phyloP scores from a whole-genome alignment of 2,797 vertebrate genomes.

The Syngnathus acus region DNA sequence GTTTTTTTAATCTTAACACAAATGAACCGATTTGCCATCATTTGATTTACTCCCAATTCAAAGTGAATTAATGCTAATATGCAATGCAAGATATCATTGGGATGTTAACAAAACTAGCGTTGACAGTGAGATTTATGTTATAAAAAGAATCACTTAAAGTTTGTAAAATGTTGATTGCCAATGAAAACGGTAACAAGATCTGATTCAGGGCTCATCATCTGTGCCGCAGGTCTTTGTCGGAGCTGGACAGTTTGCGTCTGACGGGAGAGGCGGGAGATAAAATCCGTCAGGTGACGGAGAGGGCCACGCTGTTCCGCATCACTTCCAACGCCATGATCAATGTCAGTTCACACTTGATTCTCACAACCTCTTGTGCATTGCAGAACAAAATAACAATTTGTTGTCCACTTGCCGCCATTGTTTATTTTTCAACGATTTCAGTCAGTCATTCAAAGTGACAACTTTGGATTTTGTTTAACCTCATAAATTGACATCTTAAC shows the following conservation, averaged over 20 bases:
- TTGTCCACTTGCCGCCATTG: too few relatives aligned
- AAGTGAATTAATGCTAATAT: background rate
- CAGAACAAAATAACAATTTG: too few relatives aligned
- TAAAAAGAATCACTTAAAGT: background rate
- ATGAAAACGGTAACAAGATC: background rate
- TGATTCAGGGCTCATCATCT: background rate
- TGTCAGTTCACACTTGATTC: constrained; percentile 59
- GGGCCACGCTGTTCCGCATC: constrained; percentile 92
- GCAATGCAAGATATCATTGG: background rate
- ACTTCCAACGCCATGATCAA: constrained; percentile 99
- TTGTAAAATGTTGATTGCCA: background rate
- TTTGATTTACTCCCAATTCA: background rate
- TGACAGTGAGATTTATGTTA: background rate
- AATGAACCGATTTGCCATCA: too few relatives aligned
- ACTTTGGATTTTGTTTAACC: too few relatives aligned
- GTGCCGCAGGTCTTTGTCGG: constrained; percentile 83
- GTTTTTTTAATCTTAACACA: too few relatives aligned
- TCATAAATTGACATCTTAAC: too few relatives aligned
- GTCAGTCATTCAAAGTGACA: too few relatives aligned
- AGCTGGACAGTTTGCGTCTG: constrained; percentile 84
- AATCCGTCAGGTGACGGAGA: constrained; percentile 91
- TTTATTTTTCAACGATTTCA: too few relatives aligned
- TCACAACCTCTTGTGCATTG: too few relatives aligned
- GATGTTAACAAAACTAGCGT: background rate
- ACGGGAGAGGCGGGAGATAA: constrained; percentile 89